Conservation (phyloP, 2,113 vertebrate genomes). For the Cettia cetti region DNA sequence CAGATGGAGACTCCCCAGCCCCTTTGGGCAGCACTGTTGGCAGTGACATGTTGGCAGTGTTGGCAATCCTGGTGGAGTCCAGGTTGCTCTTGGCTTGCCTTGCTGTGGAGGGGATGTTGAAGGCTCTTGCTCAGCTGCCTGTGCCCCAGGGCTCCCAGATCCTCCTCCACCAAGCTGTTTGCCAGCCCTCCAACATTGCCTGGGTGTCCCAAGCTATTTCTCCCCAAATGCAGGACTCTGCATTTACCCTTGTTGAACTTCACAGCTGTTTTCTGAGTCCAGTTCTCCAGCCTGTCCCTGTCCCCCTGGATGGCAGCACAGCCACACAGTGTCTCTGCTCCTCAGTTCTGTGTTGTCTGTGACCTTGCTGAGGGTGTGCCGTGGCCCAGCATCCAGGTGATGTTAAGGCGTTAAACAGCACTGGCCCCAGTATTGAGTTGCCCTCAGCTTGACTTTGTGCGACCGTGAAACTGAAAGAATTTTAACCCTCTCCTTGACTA, state of each 20-base stretch:
- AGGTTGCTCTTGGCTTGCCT: background rate
- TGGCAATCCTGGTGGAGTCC: background rate
- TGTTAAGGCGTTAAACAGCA: background rate
- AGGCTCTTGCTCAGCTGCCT: background rate
- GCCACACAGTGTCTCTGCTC: background rate
- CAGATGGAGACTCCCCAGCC: background rate
- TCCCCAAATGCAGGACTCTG: background rate
- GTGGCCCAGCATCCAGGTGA: background rate
- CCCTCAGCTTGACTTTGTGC: background rate
- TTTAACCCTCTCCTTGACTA: background rate
- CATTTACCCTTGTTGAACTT: background rate
- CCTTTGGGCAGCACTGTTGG: background rate
- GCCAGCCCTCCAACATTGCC: background rate
- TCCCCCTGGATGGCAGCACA: background rate
- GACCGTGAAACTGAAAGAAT: background rate
- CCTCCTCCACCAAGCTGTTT: background rate
- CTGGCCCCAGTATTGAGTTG: background rate
- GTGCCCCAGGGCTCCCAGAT: background rate
- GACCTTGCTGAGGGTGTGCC: background rate
- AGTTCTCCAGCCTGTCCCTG: background rate
- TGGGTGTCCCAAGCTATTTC: background rate
- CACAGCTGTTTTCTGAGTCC: background rate
- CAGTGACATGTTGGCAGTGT: background rate
- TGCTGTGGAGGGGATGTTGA: accelerated
- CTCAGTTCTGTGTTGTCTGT: background rate